These are phyloP conservation scores for Onychostruthus taczanowskii DNA, from an alignment of 2,113 vertebrate species.

Conservation along the genomic window DNA sequence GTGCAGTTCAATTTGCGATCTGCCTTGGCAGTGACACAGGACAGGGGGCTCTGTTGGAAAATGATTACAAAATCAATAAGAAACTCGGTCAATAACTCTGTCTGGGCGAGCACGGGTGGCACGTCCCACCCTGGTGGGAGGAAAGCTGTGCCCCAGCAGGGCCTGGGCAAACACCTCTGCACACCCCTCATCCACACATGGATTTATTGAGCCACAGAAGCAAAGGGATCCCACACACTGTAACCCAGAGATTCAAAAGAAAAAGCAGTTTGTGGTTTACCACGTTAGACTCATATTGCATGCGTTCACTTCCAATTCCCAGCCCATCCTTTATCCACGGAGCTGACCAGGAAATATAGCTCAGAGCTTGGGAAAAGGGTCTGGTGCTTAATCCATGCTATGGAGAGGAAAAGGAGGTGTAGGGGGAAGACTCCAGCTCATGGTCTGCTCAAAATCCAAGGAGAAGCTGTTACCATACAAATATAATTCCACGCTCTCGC, in stretches of 20 bases:
- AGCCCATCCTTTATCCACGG: not conserved
- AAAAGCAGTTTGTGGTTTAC: not conserved
- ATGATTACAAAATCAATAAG: constrained; percentile 59
- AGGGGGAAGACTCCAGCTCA: not conserved
- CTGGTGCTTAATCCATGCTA: not conserved
- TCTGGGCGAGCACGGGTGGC: not conserved
- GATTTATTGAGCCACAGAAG: not conserved
- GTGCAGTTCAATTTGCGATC: constrained; percentile 60
- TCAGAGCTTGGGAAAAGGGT: not conserved
- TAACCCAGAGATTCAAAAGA: not conserved
- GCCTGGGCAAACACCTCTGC: not conserved
- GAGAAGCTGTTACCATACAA: not conserved
- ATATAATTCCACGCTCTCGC: not conserved
- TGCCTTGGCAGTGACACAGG: constrained; percentile 50
- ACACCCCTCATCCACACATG: accelerated
- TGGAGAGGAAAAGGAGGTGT: not conserved
- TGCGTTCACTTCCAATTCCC: not conserved
- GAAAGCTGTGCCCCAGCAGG: not conserved
- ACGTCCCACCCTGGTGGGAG: not conserved
- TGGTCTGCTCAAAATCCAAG: not conserved
- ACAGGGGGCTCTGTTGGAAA: not conserved
- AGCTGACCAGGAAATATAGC: not conserved
- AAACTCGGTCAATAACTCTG: not conserved
- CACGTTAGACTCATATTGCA: accelerated
- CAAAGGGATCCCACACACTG: not conserved